These are phyloP conservation scores for Gambusia yucatana DNA, from an alignment of 2,797 vertebrate species.

Conservation along the genomic window DNA sequence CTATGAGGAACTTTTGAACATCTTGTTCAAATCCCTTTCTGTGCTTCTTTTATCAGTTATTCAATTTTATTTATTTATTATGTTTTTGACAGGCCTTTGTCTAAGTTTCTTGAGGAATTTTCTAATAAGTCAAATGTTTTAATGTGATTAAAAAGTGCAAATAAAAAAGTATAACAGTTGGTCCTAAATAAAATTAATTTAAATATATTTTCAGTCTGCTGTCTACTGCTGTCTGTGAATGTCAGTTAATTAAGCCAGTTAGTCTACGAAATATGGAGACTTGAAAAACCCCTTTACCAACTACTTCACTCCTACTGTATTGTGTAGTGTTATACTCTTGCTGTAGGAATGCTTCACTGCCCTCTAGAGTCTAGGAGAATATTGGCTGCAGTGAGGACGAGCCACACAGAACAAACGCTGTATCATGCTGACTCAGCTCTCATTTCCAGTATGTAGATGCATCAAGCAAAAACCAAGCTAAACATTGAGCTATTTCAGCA, in stretches of 20 bases:
- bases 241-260: slow-evolving; percentile 19
- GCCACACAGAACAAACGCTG: too few relatives aligned
- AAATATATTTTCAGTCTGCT: background rate
- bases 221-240: background rate
- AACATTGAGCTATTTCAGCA: too few relatives aligned
- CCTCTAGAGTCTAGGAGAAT: too few relatives aligned
- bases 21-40: slow-evolving; percentile 40
- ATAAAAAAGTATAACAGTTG: slow-evolving; percentile 9
- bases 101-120: slow-evolving; percentile 13
- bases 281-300: background rate
- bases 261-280: slow-evolving; percentile 12
- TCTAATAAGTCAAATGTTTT: slow-evolving; percentile 29
- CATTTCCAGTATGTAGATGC: too few relatives aligned
- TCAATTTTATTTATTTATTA: background rate
- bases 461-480: too few relatives aligned
- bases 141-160: slow-evolving; percentile 27
- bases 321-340: too few relatives aligned
- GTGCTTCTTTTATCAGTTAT: slow-evolving; percentile 35
- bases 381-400: too few relatives aligned
- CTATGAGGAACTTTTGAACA: slow-evolving; percentile 36
- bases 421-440: too few relatives aligned
- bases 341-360: too few relatives aligned
- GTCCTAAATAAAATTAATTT: background rate
- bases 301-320: background rate
- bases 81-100: slow-evolving; percentile 23